Conservation (phyloP, 2,113 vertebrate genomes). For the Phyllostomus hastatus region DNA sequence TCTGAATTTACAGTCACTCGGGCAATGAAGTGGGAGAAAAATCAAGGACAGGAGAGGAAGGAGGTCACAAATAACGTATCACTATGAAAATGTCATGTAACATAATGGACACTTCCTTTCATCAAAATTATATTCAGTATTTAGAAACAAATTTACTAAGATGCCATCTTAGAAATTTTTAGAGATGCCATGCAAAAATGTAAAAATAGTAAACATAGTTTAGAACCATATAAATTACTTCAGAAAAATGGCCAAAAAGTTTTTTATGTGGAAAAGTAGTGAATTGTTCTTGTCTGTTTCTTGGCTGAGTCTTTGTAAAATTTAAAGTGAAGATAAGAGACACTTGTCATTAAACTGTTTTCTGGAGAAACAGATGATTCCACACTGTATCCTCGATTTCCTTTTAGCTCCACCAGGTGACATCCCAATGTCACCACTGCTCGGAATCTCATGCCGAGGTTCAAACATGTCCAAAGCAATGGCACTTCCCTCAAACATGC, state of each 20-base stretch:
- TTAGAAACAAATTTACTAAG: not conserved
- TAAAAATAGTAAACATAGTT: not conserved
- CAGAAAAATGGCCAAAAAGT: not conserved
- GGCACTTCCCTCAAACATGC: not conserved
- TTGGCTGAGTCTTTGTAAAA: not conserved
- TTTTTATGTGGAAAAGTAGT: not conserved
- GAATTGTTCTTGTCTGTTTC: not conserved
- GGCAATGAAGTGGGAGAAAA: not conserved
- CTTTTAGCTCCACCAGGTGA: not conserved
- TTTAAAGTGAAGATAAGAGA: not conserved
- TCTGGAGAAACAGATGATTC: not conserved
- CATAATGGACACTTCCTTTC: not conserved
- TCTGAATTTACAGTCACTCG: not conserved
- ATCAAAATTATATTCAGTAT: not conserved
- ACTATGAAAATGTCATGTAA: not conserved
- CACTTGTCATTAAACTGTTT: not conserved
- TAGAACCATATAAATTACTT: not conserved
- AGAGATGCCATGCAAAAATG: not conserved
- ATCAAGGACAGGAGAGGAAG: not conserved
- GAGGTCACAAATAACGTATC: not conserved
- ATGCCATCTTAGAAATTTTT: not conserved
- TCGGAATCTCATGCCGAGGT: not conserved
- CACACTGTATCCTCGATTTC: not conserved
- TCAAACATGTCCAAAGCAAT: not conserved
- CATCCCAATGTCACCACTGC: not conserved